Conservation (phyloP, 2,888 invertebrate species). For the Geophilus truncorum region DNA sequence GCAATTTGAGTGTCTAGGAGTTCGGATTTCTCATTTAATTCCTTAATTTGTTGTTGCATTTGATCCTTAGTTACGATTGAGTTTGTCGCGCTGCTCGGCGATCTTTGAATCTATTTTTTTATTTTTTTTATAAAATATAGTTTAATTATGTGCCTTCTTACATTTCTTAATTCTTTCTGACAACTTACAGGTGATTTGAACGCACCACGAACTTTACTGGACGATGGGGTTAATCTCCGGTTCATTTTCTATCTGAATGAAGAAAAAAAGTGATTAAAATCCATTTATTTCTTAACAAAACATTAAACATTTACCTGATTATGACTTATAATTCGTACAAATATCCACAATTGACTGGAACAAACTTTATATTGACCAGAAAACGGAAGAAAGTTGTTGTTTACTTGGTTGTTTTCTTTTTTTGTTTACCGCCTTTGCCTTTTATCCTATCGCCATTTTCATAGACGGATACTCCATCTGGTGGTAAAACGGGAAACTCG, state of each 20-base stretch:
- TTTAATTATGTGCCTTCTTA: neutral
- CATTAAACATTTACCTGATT: no score
- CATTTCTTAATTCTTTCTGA: neutral
- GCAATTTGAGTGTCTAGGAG: neutral
- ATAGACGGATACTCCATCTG: neutral
- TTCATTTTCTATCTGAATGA: neutral
- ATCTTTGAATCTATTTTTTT: neutral
- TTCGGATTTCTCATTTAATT: neutral
- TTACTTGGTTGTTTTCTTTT: neutral
- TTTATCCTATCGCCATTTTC: conserved; percentile 1
- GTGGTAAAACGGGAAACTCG: neutral
- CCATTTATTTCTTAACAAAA: no score
- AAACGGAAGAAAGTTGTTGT: no score
- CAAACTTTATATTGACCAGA: no score
- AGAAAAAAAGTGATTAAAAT: no score
- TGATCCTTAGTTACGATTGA: neutral
- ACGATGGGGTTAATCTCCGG: neutral
- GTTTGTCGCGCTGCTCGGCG: neutral
- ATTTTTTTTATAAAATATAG: neutral
- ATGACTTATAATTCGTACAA: no score
- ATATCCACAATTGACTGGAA: no score
- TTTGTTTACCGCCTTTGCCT: conserved; percentile 1
- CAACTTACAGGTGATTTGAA: neutral
- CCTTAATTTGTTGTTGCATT: neutral
- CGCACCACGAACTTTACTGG: neutral